Evolutionary conservation across 2,888 invertebrate species (phyloP).

Genomic region (Molorchus minor): DNA sequence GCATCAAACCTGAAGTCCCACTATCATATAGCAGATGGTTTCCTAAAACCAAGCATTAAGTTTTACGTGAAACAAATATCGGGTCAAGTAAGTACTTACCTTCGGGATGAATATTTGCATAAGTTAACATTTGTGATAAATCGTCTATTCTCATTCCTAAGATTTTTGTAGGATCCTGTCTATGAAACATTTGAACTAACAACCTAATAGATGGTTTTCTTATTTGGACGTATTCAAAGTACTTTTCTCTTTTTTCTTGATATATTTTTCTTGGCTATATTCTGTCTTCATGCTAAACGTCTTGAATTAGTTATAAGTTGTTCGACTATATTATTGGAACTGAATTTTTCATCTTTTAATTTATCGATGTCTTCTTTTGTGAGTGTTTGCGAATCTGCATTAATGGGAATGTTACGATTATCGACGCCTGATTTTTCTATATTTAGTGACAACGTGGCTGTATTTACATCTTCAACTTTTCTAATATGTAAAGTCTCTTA

Average conservation of each 20-base stretch:
- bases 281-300: conserved; percentile 92
- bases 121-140: conserved; percentile 85
- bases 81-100: conserved; percentile 26
- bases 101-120: conserved; percentile 81
- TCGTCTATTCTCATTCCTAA: conserved; percentile 86
- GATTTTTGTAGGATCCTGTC: conserved; percentile 78
- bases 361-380: conserved; percentile 84
- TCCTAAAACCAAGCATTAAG: conserved; percentile 29
- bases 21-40: conserved; percentile 87
- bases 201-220: conserved; percentile 82
- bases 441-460: conserved; percentile 69
- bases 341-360: conserved; percentile 78
- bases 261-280: conserved; percentile 92
- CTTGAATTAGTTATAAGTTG: conserved; percentile 90
- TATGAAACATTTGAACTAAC: conserved; percentile 86
- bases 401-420: conserved; percentile 85
- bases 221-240: conserved; percentile 83
- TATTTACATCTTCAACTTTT: conserved; percentile 68
- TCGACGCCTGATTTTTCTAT: conserved; percentile 78
- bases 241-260: conserved; percentile 96
- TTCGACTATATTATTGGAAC: conserved; percentile 85
- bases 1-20: conserved; percentile 84
- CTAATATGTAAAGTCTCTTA: conserved; percentile 66
- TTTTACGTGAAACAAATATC: not conserved
- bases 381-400: conserved; percentile 82